Conservation (phyloP, 2,113 vertebrate genomes). For the Australoheros scitulus region DNA sequence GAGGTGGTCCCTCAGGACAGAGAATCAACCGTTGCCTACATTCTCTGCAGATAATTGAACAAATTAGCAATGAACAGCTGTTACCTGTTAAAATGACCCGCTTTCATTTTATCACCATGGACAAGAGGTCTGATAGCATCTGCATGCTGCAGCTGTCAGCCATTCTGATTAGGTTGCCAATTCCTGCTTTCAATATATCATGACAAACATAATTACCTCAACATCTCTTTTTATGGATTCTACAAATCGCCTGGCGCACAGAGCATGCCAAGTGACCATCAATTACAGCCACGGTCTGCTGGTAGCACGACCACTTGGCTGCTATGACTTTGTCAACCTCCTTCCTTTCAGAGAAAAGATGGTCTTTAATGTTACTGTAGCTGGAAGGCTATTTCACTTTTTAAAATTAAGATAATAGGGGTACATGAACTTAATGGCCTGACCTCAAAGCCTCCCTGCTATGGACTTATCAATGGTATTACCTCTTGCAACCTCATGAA, state of each 20-base stretch:
- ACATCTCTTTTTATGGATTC: constrained; percentile 83
- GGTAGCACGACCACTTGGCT: constrained; percentile 40
- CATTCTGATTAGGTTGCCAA: constrained; percentile 73
- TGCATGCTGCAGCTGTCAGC: constrained; percentile 81
- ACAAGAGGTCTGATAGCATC: constrained; percentile 82
- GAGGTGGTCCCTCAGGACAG: constrained; percentile 57
- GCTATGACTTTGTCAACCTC: constrained; percentile 32
- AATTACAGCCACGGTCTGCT: constrained; percentile 60
- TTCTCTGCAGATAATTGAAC: constrained; percentile 80
- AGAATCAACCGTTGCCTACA: constrained; percentile 69
- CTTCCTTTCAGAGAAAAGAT: constrained; percentile 34
- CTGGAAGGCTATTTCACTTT: constrained; percentile 5
- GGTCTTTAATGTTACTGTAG: constrained; percentile 27
- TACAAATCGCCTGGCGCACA: constrained; percentile 69
- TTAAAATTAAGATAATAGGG: background rate
- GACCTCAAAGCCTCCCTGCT: constrained; percentile 2
- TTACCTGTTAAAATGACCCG: constrained; percentile 83
- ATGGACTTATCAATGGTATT: background rate
- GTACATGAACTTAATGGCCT: background rate
- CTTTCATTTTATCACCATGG: constrained; percentile 78
- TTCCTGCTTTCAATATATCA: constrained; percentile 77
- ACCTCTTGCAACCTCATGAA: background rate
- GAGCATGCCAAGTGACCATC: constrained; percentile 75
- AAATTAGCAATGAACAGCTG: constrained; percentile 82
- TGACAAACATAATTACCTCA: constrained; percentile 82